Percentiles rank a stretch among this genome's conserved stretches.
Evolutionary conservation across 2,113 vertebrate genomes (phyloP).

Genomic region (Aspidoscelis tigris): DNA sequence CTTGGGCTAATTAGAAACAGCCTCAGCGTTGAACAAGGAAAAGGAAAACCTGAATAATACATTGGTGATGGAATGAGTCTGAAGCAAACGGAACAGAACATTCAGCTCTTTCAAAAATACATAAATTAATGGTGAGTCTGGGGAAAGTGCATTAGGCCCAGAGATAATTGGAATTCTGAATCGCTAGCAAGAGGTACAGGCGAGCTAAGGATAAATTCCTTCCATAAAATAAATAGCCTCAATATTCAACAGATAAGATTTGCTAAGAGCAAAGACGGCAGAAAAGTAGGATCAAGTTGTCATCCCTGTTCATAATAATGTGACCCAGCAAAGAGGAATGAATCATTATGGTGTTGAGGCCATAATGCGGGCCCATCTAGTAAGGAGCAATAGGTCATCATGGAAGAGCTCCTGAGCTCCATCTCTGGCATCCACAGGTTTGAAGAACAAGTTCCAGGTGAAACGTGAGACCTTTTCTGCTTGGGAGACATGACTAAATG

Average conservation of each 20-base stretch:
- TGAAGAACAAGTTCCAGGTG: neutral
- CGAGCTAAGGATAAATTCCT: neutral
- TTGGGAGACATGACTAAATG: no score
- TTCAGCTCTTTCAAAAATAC: fast-evolving
- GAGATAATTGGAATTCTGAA: conserved; percentile 5
- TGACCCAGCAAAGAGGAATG: no score
- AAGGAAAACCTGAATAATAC: neutral
- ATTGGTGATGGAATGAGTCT: neutral
- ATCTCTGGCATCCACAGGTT: neutral
- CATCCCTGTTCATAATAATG: neutral
- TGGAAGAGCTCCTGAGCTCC: neutral
- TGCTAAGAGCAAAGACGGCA: neutral
- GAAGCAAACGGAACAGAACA: conserved; percentile 13
- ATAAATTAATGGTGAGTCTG: conserved; percentile 32
- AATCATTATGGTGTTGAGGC: no score
- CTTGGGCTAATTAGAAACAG: neutral
- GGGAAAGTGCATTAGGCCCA: neutral
- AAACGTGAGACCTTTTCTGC: no score
- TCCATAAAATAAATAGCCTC: neutral
- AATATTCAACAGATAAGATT: conserved; percentile 4
- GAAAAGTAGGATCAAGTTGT: no score
- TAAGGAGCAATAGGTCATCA: neutral
- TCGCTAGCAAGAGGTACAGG: neutral
- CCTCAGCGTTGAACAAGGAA: neutral
- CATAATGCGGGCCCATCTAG: neutral